A percentile compares a stretch with the other conserved stretches of the same genome.
Conservation (phyloP, 2,797 vertebrate species). For the Anisognathus igniventris region DNA sequence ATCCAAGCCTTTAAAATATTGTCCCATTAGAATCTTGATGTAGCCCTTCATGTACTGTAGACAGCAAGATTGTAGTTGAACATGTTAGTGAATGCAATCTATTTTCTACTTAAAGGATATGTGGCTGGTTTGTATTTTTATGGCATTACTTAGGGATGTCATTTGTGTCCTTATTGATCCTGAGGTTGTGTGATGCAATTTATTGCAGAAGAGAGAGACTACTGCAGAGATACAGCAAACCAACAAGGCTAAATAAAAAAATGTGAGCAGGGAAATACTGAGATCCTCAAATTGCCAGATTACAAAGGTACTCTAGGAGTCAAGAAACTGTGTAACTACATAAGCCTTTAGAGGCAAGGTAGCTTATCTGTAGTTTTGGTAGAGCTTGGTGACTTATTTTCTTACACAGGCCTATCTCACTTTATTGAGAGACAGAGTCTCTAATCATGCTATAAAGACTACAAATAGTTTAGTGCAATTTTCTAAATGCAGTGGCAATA, state of each 20-base stretch:
- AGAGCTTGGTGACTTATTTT: neutral
- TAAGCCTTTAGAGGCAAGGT: neutral
- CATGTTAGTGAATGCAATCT: neutral
- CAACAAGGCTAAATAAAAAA: neutral
- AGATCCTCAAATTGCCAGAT: neutral
- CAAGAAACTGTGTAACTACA: neutral
- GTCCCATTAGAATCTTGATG: neutral
- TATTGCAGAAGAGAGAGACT: neutral
- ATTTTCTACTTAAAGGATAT: neutral
- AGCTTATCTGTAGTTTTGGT: neutral
- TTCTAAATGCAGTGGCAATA: neutral
- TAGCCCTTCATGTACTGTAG: neutral
- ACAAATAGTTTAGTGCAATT: neutral
- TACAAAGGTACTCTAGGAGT: neutral
- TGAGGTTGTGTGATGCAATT: neutral
- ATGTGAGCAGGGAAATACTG: neutral
- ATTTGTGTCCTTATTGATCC: neutral
- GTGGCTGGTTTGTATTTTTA: neutral
- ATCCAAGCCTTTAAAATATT: neutral
- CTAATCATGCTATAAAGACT: neutral
- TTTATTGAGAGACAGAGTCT: neutral
- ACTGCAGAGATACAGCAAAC: neutral
- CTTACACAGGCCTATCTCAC: neutral
- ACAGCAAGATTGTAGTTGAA: neutral
- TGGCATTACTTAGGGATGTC: neutral